Percentiles rank a stretch among this genome's conserved stretches.
These are phyloP conservation scores for Caenorhabditis uteleia DNA, from an alignment of 2,888 invertebrate genomes.

Conservation along the genomic window DNA sequence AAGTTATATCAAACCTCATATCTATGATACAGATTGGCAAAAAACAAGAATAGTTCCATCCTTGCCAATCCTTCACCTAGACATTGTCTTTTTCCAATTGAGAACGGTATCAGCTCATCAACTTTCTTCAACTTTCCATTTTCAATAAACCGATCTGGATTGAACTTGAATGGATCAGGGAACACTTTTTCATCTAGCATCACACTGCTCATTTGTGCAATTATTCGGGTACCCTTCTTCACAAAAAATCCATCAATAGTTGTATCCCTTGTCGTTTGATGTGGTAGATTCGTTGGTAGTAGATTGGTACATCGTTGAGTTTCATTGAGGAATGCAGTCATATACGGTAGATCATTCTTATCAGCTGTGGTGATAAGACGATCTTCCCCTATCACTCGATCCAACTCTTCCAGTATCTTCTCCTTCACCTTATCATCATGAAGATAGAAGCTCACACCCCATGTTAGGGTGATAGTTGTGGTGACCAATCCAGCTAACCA, in stretches of 20 bases:
- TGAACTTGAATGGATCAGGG: conserved; percentile 22
- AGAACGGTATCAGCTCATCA: conserved; percentile 39
- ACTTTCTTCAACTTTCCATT: conserved; percentile 50
- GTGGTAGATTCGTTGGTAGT: conserved; percentile 29
- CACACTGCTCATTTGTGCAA: conserved; percentile 33
- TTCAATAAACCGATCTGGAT: conserved; percentile 40
- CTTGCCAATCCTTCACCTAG: conserved; percentile 44
- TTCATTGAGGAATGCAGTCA: conserved; percentile 45
- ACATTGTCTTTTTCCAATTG: conserved; percentile 43
- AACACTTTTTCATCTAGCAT: conserved; percentile 32
- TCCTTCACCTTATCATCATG: conserved; percentile 29
- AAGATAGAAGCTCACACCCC: conserved; percentile 16
- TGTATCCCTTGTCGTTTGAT: conserved; percentile 17
- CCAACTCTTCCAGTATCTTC: conserved; percentile 49
- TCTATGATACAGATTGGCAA: conserved; percentile 39
- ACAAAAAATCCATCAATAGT: conserved; percentile 8
- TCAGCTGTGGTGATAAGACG: conserved; percentile 43
- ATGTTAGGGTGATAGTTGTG: conserved; percentile 15
- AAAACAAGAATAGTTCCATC: conserved; percentile 44
- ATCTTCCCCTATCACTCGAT: conserved; percentile 41
- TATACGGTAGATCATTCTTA: conserved; percentile 43
- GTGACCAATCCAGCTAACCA: conserved; percentile 29
- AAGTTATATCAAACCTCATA: conserved; percentile 25
- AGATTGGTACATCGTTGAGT: conserved; percentile 30
- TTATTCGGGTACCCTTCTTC: conserved; percentile 25